Evolutionary conservation across 2,888 invertebrate species (phyloP), one percentile per base, ranked within the genome.

Genomic region (Argyresthia goedartella): DNA sequence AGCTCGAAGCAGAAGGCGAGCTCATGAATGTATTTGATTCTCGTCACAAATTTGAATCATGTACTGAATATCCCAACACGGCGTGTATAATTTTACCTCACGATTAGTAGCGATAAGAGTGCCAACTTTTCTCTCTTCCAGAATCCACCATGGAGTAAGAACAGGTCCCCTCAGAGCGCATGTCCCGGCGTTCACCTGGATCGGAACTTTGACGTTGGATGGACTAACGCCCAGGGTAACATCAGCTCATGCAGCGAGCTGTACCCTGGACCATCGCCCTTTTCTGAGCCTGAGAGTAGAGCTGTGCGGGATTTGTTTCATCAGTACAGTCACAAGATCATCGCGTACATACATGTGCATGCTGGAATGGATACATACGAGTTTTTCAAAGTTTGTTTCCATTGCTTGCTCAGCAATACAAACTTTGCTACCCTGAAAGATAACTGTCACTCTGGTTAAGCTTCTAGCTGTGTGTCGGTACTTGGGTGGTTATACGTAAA

Each of bases 151-250:
- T 47, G 67, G 69, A 64, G 67, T 51, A 71, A 71, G 54, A 85
- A 84, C 45, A 53, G 62, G 41, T 73, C 82, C 0, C 81, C 80
- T 1, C 80, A 80, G 64, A 51, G 47, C 0, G 65, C 63, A 0
- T 84, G 85, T 50, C 57, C 64, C 0, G 85, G 85, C 0, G 85
- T 85, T 0, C 59, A 62, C 0, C 54, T 84, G 42, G 85, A 85
- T 34, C 67, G 82, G 0, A 85, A 85, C 54, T 85, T 85, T 33
- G 80, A 85, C 34, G 67, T 85, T 7, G 66, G 67, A 0, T 82
- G 81, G 81, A 74, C 73, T 46, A 9, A 1, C 1, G 55, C 65
- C 0, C 46, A 33, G 0, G 25, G 25, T 25, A 6, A 25, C 2
- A 50, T 64, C 1, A 73, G 64, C 43, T 69, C 80, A 0, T 85